Conservation (phyloP, 2,113 vertebrate species). For the Ochotona curzoniae region DNA sequence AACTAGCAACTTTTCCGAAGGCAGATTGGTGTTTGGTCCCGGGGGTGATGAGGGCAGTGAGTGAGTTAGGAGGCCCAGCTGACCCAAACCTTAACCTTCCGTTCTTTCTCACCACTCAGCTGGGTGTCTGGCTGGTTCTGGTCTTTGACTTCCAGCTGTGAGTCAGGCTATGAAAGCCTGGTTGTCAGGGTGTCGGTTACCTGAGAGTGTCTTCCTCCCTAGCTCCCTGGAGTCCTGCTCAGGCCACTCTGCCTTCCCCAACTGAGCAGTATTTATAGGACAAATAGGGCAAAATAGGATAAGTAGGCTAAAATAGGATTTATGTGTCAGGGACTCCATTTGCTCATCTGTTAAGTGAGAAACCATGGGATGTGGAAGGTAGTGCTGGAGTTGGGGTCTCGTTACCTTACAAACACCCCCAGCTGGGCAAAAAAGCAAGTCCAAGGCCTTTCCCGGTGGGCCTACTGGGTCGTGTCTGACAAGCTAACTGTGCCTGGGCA, state of each 20-base stretch:
- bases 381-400: background rate
- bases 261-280: no score
- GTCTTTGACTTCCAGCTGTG: no score
- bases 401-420: fast-evolving
- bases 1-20: background rate
- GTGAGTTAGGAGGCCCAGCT: background rate
- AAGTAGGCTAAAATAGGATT: no score
- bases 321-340: background rate
- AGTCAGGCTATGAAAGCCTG: no score
- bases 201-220: no score
- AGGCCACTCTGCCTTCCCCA: background rate
- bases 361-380: no score
- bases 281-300: no score
- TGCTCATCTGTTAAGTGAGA: background rate
- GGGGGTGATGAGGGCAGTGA: background rate
- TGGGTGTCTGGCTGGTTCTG: fast-evolving
- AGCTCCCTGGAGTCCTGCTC: background rate
- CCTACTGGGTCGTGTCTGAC: background rate
- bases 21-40: background rate
- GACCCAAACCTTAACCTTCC: background rate
- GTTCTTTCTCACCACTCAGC: background rate
- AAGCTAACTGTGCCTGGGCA: background rate
- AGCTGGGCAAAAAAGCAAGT: background rate
- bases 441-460: background rate
- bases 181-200: background rate